Evolutionary conservation across 2,113 vertebrate genomes (phyloP).

Genomic region (Eurypyga helias): DNA sequence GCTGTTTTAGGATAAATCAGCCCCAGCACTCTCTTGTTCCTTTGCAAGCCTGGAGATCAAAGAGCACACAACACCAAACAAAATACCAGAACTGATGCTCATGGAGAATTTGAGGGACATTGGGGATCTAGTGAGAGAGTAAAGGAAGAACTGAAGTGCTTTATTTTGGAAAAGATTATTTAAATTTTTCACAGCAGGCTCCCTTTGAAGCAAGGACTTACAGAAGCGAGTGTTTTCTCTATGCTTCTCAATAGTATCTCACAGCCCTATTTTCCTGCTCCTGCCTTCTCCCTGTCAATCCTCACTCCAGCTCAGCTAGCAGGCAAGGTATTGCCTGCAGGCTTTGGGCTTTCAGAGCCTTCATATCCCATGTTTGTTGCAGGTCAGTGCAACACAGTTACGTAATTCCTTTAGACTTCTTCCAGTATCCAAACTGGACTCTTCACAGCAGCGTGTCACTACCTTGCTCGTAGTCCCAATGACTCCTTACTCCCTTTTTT

Average conservation of each 20-base stretch:
- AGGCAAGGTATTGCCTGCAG: rapidly evolving
- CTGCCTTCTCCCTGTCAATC: background rate
- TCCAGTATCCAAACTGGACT: background rate
- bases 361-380: background rate
- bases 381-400: background rate
- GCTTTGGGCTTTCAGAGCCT: background rate
- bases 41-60: conserved; percentile 11
- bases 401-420: background rate
- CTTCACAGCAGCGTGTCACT: background rate
- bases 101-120: background rate
- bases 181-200: background rate
- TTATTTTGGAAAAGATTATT: conserved; percentile 8
- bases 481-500: background rate
- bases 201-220: background rate
- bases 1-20: background rate
- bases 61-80: background rate
- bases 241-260: background rate
- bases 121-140: background rate
- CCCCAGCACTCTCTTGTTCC: background rate
- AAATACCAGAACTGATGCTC: background rate
- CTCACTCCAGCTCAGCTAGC: background rate
- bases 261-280: background rate
- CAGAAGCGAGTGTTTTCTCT: background rate
- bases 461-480: rapidly evolving
- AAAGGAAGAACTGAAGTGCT: background rate